These are phyloP conservation scores for Thelaira solivaga DNA, from an alignment of 2,888 invertebrate genomes.

Conservation along the genomic window DNA sequence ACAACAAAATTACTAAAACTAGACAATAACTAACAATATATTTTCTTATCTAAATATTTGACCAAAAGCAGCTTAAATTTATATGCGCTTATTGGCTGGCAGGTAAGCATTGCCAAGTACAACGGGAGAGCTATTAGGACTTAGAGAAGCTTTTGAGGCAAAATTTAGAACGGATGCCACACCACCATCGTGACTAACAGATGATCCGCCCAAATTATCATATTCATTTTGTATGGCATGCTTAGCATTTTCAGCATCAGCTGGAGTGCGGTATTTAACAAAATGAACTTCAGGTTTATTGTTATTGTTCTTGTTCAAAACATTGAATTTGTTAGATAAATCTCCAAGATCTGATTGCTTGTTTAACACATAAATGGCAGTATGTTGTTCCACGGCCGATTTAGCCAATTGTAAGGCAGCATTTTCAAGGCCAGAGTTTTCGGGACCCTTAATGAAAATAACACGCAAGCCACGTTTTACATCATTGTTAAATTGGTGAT, in stretches of 20 bases:
- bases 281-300: slow-evolving; percentile 73
- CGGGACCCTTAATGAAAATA: slow-evolving; percentile 75
- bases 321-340: slow-evolving; percentile 68
- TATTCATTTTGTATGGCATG: slow-evolving; percentile 72
- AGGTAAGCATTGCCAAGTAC: slow-evolving; percentile 36
- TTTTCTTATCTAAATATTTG: too few species aligned
- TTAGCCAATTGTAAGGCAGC: slow-evolving; percentile 71
- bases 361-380: slow-evolving; percentile 72
- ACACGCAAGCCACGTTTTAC: slow-evolving; percentile 71
- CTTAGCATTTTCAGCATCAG: slow-evolving; percentile 74
- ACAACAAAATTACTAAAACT: too few species aligned
- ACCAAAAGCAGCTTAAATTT: too few species aligned
- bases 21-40: too few species aligned
- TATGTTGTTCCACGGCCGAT: slow-evolving; percentile 70
- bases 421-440: slow-evolving; percentile 70
- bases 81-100: slow-evolving; percentile 43
- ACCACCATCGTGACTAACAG: slow-evolving; percentile 69
- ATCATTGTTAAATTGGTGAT: slow-evolving; percentile 65
- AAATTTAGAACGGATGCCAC: slow-evolving; percentile 70
- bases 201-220: slow-evolving; percentile 68
- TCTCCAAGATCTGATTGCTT: slow-evolving; percentile 72
- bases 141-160: slow-evolving; percentile 62
- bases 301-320: slow-evolving; percentile 64
- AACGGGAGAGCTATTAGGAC: background rate
- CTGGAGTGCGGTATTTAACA: slow-evolving; percentile 73